Conservation (phyloP, 2,797 vertebrate genomes). For the Platyrinchus mystaceus region DNA sequence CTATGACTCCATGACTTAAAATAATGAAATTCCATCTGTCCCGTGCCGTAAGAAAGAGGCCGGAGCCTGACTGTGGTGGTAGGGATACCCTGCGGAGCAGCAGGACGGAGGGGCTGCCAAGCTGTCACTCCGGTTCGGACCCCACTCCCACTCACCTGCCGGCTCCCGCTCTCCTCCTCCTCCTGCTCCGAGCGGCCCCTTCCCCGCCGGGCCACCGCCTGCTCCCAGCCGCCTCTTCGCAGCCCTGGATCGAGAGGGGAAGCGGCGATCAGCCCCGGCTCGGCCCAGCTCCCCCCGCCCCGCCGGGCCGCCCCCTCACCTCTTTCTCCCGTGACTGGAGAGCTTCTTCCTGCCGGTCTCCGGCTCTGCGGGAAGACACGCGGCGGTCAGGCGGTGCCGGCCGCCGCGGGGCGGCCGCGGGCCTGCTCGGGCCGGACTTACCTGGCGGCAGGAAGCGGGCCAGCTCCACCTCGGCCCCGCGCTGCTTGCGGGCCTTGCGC, state of each 20-base stretch:
- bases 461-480: conserved; percentile 90
- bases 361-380: background rate
- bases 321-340: conserved; percentile 86
- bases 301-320: conserved; percentile 70
- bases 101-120: rapidly evolving
- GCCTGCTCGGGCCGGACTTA: conserved; percentile 27
- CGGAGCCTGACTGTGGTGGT: rapidly evolving
- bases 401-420: background rate
- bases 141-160: background rate
- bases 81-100: background rate
- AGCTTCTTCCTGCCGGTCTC: conserved; percentile 78
- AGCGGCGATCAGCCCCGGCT: background rate
- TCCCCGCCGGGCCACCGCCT: background rate
- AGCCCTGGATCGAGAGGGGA: background rate
- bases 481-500: conserved; percentile 89
- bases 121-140: background rate
- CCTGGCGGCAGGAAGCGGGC: conserved; percentile 84
- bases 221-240: conserved; percentile 53
- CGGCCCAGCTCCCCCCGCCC: rapidly evolving
- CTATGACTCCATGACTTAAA: rapidly evolving
- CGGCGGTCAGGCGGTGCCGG: background rate
- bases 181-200: background rate
- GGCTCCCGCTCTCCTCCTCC: background rate
- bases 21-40: rapidly evolving
- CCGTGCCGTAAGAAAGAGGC: rapidly evolving